These are phyloP conservation scores for Conus betulinus DNA, from an alignment of 1,140 invertebrate species.

Conservation along the genomic window DNA sequence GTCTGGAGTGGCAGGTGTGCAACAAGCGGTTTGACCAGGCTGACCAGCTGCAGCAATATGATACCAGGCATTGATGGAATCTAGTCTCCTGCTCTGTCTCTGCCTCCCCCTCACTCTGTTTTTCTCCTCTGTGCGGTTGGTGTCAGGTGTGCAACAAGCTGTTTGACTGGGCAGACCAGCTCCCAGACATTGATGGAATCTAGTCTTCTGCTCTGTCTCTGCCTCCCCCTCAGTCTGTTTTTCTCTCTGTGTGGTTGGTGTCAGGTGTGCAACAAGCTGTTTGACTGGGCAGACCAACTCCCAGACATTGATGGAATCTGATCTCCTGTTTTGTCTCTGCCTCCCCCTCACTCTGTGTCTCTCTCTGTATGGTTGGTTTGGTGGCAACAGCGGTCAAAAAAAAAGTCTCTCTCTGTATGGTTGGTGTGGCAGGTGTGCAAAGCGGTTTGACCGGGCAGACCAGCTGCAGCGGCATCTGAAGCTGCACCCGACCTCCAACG, in stretches of 20 bases:
- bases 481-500: conserved; percentile 59
- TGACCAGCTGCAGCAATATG: conserved; percentile 59
- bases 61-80: conserved; percentile 16
- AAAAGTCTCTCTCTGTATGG: too few species aligned
- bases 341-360: too few species aligned
- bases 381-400: too few species aligned
- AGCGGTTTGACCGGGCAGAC: conserved; percentile 64
- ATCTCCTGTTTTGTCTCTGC: too few species aligned
- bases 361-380: too few species aligned
- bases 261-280: conserved; percentile 63
- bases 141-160: conserved; percentile 63
- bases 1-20: conserved; percentile 47
- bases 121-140: too few species aligned
- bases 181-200: conserved; percentile 18
- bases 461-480: conserved; percentile 67
- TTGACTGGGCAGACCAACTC: conserved; percentile 65
- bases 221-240: too few species aligned
- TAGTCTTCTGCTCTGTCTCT: too few species aligned
- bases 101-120: too few species aligned
- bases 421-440: conserved; percentile 52
- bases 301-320: too few species aligned
- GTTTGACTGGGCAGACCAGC: conserved; percentile 64
- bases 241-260: too few species aligned
- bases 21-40: conserved; percentile 65
- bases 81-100: too few species aligned